These are phyloP conservation scores for Odontothrips loti DNA, from an alignment of 2,888 invertebrate genomes.

Conservation along the genomic window DNA sequence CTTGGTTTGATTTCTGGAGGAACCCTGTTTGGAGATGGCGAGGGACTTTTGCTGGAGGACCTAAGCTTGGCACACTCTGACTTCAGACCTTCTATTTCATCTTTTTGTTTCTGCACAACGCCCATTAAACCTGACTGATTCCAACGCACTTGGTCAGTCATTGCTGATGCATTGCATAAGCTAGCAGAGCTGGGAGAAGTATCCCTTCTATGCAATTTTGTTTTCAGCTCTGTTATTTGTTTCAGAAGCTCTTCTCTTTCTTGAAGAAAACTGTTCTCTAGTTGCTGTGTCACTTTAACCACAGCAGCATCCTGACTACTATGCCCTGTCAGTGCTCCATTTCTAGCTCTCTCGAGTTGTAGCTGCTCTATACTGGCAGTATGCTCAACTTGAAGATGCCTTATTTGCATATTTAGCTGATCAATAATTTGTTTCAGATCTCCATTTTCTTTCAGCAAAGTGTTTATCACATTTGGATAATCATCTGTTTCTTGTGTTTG, in stretches of 20 bases:
- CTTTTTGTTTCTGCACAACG: slow-evolving; percentile 28
- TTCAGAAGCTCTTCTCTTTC: slow-evolving; percentile 25
- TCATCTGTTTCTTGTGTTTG: background rate
- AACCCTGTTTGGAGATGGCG: background rate
- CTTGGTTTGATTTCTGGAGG: slow-evolving; percentile 2
- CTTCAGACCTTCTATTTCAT: slow-evolving; percentile 31
- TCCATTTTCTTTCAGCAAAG: slow-evolving; percentile 30
- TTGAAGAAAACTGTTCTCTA: slow-evolving; percentile 9
- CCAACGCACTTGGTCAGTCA: slow-evolving; percentile 13
- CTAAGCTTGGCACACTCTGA: background rate
- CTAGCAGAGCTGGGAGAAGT: background rate
- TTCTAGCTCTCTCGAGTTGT: background rate
- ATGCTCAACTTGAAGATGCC: background rate
- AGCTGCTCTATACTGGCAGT: background rate
- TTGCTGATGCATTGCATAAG: background rate
- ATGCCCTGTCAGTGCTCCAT: background rate
- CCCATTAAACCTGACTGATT: slow-evolving; percentile 26
- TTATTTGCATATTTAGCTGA: slow-evolving; percentile 15
- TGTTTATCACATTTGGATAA: background rate
- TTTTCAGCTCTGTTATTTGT: background rate
- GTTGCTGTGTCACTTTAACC: slow-evolving; percentile 9
- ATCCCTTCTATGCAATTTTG: background rate
- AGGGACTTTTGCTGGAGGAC: slow-evolving; percentile 17
- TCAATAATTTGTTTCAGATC: slow-evolving; percentile 29
- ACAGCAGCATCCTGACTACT: background rate